Conservation (phyloP, 2,113 vertebrate species). For the Empidonax traillii region DNA sequence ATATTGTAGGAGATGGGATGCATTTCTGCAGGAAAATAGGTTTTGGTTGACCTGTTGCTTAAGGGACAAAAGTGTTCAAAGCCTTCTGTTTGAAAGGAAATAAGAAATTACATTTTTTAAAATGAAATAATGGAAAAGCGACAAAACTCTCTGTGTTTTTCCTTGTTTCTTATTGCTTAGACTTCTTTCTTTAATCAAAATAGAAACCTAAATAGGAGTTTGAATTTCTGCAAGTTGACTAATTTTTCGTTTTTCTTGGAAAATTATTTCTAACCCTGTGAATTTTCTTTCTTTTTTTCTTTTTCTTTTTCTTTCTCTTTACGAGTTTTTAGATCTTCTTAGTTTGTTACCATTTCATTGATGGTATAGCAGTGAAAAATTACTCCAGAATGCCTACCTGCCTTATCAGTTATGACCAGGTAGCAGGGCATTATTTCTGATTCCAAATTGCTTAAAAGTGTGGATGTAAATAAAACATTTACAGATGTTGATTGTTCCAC, state of each 20-base stretch:
- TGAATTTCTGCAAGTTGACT: neutral
- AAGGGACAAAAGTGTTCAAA: neutral
- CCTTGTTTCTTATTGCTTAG: neutral
- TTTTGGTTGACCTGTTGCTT: neutral
- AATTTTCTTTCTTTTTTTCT: neutral
- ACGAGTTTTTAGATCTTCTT: neutral
- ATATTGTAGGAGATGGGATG: accelerated
- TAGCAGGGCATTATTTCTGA: neutral
- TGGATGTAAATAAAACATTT: neutral
- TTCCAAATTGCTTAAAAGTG: neutral
- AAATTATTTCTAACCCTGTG: neutral
- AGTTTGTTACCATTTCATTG: neutral
- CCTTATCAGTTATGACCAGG: neutral
- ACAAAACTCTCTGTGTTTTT: neutral
- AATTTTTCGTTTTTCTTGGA: neutral
- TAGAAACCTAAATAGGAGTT: neutral
- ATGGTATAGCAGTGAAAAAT: neutral
- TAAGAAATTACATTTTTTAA: neutral
- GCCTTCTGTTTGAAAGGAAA: neutral
- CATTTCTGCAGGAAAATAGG: neutral
- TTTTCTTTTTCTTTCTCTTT: neutral
- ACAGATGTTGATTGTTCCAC: neutral
- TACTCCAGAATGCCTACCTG: neutral
- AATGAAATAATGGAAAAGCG: neutral
- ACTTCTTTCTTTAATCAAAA: neutral